Evolutionary conservation across 2,113 vertebrate species (phyloP).

Genomic region (Megaceryle torquata): DNA sequence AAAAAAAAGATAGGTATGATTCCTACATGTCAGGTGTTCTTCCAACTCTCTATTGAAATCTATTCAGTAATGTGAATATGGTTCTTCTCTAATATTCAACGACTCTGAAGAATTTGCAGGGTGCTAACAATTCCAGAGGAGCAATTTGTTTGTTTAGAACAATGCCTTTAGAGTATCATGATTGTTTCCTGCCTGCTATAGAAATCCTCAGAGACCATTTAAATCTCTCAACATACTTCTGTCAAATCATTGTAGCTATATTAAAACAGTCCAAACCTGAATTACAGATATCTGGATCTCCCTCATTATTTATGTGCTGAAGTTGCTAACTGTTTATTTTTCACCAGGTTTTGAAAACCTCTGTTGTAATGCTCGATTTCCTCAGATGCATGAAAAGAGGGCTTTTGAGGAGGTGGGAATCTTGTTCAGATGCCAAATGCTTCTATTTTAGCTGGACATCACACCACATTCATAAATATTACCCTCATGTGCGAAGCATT

Average conservation of each 20-base stretch:
- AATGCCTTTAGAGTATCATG: not conserved
- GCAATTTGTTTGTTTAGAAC: not conserved
- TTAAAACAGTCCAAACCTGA: not conserved
- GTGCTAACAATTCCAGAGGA: not conserved
- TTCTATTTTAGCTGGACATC: not conserved
- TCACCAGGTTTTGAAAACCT: not conserved
- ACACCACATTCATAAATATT: not conserved
- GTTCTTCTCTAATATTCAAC: not conserved
- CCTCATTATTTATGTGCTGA: not conserved
- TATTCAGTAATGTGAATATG: not conserved
- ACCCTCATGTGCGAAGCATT: not conserved
- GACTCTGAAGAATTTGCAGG: not conserved
- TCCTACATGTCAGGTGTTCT: not conserved
- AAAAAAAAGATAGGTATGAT: not conserved
- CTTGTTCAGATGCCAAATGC: not conserved
- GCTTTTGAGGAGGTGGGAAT: not conserved
- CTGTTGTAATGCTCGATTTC: not conserved
- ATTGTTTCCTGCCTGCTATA: not conserved
- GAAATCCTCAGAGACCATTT: not conserved
- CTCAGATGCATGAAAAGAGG: not conserved
- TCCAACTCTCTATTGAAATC: not conserved
- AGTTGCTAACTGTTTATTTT: conserved; percentile 12
- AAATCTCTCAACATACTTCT: not conserved
- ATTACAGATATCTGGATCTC: not conserved
- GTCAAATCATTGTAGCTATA: not conserved